Evolutionary conservation across 2,797 vertebrate genomes (phyloP), one percentile per base, ranked within the genome.

Genomic region (Avahi laniger): DNA sequence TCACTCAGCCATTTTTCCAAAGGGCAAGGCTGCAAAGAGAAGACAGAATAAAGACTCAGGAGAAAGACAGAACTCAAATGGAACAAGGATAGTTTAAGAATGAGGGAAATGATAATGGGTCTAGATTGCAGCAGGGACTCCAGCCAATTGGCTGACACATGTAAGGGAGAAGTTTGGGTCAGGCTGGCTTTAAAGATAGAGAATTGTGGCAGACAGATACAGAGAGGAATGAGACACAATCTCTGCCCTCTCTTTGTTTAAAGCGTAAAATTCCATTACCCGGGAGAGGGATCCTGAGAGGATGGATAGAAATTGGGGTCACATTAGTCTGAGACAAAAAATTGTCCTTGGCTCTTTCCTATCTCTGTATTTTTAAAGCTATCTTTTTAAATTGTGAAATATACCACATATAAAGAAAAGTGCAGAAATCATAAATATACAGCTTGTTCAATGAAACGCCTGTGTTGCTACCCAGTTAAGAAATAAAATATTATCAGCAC

Each of bases 141-240:
- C n/a, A 84, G 30, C 85, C 81, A 89, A 33, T 54, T 91, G 83
- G 54, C 59, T 93, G 93, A 72, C 48, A 78, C n/a, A 43, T 46
- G 13, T 94, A 82, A 95, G 79, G 20, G 72, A 48, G 1, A 75
- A 54, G 7, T 54, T 52, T 93, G 80, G 70, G 14, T 95, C 79
- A 88, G 76, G 26, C 33, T 92, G 72, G 26, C n/a, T 83, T 90
- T 97, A 94, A 94, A 95, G 82, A 86, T 89, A 59, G 80, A 93
- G n/a, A 72, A 38, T 67, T 57, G 50, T 81, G 30, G 46, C 43
- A 89, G 70, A 86, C 14, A n/a, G 73, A 86, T 82, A 88, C 11
- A 94, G 28, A 89, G 67, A 83, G 12, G 28, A 54, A 80, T 82
- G 43, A 73, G 46, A 80, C 30, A 90, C 30, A 76, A 0, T 79